These are phyloP conservation scores for Parochlus steinenii DNA, from an alignment of 2,888 invertebrate genomes.

Conservation along the genomic window DNA sequence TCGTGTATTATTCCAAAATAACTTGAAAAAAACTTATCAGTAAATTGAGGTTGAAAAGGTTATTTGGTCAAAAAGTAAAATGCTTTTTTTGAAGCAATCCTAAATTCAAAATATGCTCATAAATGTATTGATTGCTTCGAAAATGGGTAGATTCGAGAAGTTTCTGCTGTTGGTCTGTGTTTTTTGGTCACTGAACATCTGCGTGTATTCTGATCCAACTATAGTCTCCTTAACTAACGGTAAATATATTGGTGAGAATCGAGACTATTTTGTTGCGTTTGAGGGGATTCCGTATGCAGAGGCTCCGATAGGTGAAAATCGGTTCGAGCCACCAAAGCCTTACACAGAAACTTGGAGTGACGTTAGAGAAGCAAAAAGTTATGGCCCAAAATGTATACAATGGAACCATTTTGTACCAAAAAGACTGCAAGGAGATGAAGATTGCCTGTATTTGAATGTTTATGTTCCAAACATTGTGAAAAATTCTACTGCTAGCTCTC, in stretches of 20 bases:
- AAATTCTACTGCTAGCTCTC: constrained; percentile 29
- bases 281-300: constrained; percentile 49
- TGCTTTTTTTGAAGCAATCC: too few species aligned
- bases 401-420: constrained; percentile 31
- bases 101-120: too few species aligned
- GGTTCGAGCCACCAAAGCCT: constrained; percentile 33
- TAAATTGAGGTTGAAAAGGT: too few species aligned
- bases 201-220: too few species aligned
- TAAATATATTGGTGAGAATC: constrained; percentile 19
- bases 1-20: too few species aligned
- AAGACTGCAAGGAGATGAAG: constrained; percentile 39
- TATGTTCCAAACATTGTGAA: constrained; percentile 32
- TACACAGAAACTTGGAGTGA: constrained; percentile 19
- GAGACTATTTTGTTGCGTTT: constrained; percentile 36
- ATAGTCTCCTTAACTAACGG: constrained; percentile 48
- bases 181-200: not conserved
- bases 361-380: constrained; percentile 34
- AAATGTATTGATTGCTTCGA: too few species aligned
- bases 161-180: not conserved
- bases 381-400: constrained; percentile 44
- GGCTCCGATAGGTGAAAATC: constrained; percentile 37
- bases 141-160: too few species aligned
- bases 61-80: too few species aligned
- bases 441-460: constrained; percentile 49
- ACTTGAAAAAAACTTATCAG: too few species aligned